A percentile compares a stretch with the other conserved stretches of the same genome.
Conservation (phyloP, 2,888 invertebrate genomes). For the Portevinia maculata region DNA sequence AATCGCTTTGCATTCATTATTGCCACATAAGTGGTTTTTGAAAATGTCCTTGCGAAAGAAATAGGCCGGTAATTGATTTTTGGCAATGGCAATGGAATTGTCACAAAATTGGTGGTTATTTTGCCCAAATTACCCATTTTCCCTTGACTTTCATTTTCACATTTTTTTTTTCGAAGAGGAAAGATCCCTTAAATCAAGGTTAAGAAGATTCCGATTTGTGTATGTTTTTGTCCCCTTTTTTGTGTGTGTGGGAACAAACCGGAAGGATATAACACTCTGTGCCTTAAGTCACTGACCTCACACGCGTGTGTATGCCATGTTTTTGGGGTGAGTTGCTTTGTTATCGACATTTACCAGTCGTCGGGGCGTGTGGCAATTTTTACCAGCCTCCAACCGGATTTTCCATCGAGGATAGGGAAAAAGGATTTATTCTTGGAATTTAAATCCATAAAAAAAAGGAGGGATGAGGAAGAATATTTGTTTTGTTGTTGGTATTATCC, state of each 20-base stretch:
- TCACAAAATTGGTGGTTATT: slow-evolving; percentile 45
- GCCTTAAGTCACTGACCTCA: slow-evolving; percentile 68
- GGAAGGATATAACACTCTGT: slow-evolving; percentile 56
- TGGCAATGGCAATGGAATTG: slow-evolving; percentile 44
- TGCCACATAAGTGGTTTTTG: slow-evolving; percentile 53
- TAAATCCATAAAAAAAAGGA: slow-evolving; percentile 59
- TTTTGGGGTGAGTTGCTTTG: slow-evolving; percentile 33
- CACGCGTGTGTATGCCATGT: slow-evolving; percentile 31
- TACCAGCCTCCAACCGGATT: slow-evolving; percentile 34
- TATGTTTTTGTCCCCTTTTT: slow-evolving; percentile 12
- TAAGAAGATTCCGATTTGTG: slow-evolving; percentile 33
- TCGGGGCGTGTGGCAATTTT: slow-evolving; percentile 58
- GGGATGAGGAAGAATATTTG: slow-evolving; percentile 36
- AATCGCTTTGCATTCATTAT: slow-evolving; percentile 66
- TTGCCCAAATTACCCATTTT: slow-evolving; percentile 5
- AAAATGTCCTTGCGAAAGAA: slow-evolving; percentile 42
- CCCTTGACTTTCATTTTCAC: too few species aligned
- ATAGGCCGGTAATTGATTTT: slow-evolving; percentile 62
- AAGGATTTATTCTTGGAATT: slow-evolving; percentile 57
- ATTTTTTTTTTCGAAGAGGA: too few species aligned
- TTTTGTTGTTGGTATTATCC: slow-evolving; percentile 47
- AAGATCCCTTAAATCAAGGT: slow-evolving; percentile 53
- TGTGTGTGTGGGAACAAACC: slow-evolving; percentile 25
- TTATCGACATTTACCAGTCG: slow-evolving; percentile 52
- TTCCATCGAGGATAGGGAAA: neutral